phyloP scores from a whole-genome alignment of 2,888 invertebrate species.

The Balanococcus diminutus region DNA sequence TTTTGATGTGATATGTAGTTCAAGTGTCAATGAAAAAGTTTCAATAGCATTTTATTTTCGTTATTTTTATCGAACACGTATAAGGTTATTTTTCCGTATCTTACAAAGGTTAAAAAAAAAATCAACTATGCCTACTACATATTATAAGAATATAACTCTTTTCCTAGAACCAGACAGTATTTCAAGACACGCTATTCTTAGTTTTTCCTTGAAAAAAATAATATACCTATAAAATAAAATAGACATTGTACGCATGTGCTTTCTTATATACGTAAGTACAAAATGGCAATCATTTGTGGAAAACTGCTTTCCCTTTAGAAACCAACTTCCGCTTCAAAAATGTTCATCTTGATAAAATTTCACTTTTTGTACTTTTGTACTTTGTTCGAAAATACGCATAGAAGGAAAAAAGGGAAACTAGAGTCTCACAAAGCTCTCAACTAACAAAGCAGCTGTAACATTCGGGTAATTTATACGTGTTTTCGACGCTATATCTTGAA shows the following conservation, averaged over 20 bases:
- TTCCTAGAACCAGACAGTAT: neutral
- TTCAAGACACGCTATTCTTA: neutral
- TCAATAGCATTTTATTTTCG: neutral
- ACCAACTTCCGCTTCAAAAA: constrained; percentile 34
- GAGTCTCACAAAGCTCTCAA: neutral
- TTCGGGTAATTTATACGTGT: neutral
- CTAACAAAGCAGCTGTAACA: neutral
- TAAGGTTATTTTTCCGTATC: constrained; percentile 32
- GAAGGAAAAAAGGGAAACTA: neutral
- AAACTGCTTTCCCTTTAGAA: constrained; percentile 21
- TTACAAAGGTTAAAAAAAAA: neutral
- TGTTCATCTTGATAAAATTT: constrained; percentile 37
- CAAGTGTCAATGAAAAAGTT: neutral
- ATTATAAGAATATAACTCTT: constrained; percentile 13
- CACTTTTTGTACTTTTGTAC: neutral
- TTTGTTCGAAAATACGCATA: neutral
- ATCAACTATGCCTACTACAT: neutral
- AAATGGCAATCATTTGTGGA: constrained; percentile 8
- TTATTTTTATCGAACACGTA: constrained; percentile 17
- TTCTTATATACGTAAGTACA: constrained; percentile 13
- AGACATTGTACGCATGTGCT: constrained; percentile 34
- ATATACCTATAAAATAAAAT: neutral
- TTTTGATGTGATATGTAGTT: neutral
- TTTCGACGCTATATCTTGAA: neutral
- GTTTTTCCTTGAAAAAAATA: neutral